Evolutionary conservation across 2,113 vertebrate genomes (phyloP), one percentile per base, ranked within the genome.

Genomic region (Prunella fulvescens): DNA sequence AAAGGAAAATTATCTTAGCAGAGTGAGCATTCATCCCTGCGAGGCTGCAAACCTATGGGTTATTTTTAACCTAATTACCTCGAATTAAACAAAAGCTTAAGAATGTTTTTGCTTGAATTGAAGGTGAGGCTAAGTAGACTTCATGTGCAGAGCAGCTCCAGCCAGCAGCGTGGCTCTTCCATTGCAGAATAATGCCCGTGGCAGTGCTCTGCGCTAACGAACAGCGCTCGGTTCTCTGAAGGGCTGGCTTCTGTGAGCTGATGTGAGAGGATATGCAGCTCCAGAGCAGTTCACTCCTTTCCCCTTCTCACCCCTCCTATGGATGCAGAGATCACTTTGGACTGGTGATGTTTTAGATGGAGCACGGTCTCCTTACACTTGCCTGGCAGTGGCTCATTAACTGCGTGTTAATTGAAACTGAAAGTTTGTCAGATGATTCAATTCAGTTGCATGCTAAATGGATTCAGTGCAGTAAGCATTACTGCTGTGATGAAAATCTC

Each of bases 1-100:
- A 74, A 95, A 81, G 24, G 69, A 88, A 93, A 82, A 74, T 47
- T 3, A 60, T 65, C 62, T 86, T 67, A 69, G 57, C 23, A 19
- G 74, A 87, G 26, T 33, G 70, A 90, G 66, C 57, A 4, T 60
- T 93, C 79, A 82, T 19, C 65, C 66, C 69, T 93, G 44, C 24
- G 26, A 94, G 45, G 73, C 88, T 91, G 28, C n/a, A 81, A 65
- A 93, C 51, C 54, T 88, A 4, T 74, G 76, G 14, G 81, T 80
- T 95, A 88, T 94, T 97, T 97, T 97, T 95, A 96, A 94, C 47
- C 40, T 90, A 81, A 92, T 90, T 92, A 53, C 60, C 65, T 74
- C 1, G 3, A 94, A 65, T 95, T 96, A 93, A 93, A 69, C 28
- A 50, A 76, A 95, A 90, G n/a, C 40, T 69, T 74, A 31, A 74